Evolutionary conservation across 1,140 invertebrate genomes (phyloP), one percentile per base, ranked within the genome.

Genomic region (Ptiloglossa arizonensis): DNA sequence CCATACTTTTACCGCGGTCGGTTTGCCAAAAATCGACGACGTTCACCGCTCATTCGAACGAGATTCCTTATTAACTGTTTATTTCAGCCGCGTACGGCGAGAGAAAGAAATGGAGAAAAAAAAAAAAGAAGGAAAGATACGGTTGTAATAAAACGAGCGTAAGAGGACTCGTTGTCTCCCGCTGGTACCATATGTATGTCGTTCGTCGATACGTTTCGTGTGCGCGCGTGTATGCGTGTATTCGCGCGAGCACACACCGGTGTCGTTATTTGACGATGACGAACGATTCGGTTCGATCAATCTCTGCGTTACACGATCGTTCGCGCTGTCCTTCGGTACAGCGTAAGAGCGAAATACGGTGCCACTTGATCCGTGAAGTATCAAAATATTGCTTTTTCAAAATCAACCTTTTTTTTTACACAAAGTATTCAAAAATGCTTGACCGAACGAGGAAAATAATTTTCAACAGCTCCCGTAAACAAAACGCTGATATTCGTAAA

Each of bases 61-160:
- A n/a, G 48, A 67, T 82, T 88, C 79, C 79, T 87, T 72, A 81
- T 80, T 79, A 75, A 79, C 57, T 66, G 84, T 81, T 87, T 79
- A 82, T 82, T 81, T 60, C 2, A 19, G 6, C 24, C 5, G 27
- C 67, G 35, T 75, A 78, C 73, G 69, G 59, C 66, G 52, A 17
- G 24, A 19, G 44, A 48, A 24, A 75, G 27, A 15, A 32, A 59
- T 9, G 46, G 19, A n/a, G 17, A 19, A n/a, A 19, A 35, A 48
- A 24, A 75, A 22, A 15, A 32, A 59, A 2, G 46, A 48, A n/a
- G 17, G 5, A 59, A 35, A 62, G 62, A 60, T 22, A 48, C 38
- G 66, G 52, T 46, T 13, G 77, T 5, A 29, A 74, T 57, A 27
- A 73, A 70, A 69, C 32, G 57, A 24, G 72, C 71, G 83, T 82